These are phyloP conservation scores for Ageneiosus marmoratus DNA, from an alignment of 2,113 vertebrate species.

Conservation along the genomic window DNA sequence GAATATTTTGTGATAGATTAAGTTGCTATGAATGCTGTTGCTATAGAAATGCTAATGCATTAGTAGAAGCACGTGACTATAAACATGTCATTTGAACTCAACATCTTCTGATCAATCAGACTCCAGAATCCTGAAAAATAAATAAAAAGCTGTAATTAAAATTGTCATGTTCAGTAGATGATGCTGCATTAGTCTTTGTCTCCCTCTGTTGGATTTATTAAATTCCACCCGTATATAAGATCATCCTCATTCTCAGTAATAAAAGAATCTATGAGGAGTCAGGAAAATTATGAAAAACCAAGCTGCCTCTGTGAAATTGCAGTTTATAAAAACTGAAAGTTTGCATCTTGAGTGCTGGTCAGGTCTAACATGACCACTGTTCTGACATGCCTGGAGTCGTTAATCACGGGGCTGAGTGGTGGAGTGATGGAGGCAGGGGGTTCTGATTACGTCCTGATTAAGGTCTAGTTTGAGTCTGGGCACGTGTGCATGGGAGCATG, in stretches of 20 bases:
- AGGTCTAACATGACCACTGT: not conserved
- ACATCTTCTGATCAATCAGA: not conserved
- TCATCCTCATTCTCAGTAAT: not conserved
- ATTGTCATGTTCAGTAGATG: too few species aligned
- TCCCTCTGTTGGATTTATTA: constrained; percentile 49
- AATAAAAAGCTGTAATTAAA: not conserved
- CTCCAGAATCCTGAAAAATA: too few species aligned
- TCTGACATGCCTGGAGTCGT: constrained; percentile 23
- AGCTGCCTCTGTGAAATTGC: not conserved
- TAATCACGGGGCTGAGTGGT: constrained; percentile 36
- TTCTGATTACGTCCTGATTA: constrained; percentile 52
- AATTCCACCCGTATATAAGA: not conserved
- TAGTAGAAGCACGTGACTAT: not conserved
- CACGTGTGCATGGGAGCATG: constrained; percentile 15
- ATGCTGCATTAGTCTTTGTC: constrained; percentile 48
- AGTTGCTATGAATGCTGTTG: not conserved
- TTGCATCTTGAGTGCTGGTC: not conserved
- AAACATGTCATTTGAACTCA: not conserved
- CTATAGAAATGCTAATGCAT: not conserved
- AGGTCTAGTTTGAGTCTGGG: not conserved
- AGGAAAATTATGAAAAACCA: not conserved
- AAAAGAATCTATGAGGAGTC: not conserved
- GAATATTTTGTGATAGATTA: too few species aligned
- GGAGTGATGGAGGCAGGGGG: constrained; percentile 17
- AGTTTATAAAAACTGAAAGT: not conserved